Conservation (phyloP, 2,113 vertebrate genomes). For the Megalops atlanticus region DNA sequence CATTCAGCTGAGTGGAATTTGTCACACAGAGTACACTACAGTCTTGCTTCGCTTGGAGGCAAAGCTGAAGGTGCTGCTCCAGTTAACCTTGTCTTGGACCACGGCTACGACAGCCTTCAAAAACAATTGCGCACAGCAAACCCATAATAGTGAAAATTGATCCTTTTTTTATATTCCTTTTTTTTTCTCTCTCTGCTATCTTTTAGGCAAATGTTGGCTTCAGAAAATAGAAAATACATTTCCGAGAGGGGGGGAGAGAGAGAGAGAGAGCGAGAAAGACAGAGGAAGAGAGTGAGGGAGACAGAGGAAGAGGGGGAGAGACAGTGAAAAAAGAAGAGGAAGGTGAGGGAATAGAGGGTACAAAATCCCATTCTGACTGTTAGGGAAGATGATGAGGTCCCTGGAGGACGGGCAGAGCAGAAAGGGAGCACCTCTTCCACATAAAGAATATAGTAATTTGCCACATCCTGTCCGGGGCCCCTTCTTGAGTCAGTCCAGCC, state of each 20-base stretch:
- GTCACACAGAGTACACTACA: not conserved
- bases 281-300: not conserved
- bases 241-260: conserved; percentile 52
- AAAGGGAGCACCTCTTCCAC: conserved; percentile 80
- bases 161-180: not conserved
- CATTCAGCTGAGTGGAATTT: not conserved
- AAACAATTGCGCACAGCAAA: conserved; percentile 20
- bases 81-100: not conserved
- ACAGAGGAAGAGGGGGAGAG: conserved; percentile 17
- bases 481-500: conserved; percentile 80
- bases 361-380: conserved; percentile 93
- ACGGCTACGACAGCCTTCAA: not conserved
- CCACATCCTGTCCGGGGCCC: conserved; percentile 78
- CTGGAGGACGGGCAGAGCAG: conserved; percentile 79
- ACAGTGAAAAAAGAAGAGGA: conserved; percentile 55
- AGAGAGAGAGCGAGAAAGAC: conserved; percentile 48
- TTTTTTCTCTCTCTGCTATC: conserved; percentile 32
- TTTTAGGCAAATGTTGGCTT: conserved; percentile 62
- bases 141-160: not conserved
- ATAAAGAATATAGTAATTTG: conserved; percentile 85
- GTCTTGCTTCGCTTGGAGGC: no score
- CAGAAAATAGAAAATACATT: conserved; percentile 50
- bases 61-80: conserved; percentile 12
- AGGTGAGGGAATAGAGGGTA: conserved; percentile 81
- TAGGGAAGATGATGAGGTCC: conserved; percentile 91